Conservation (phyloP, 2,113 vertebrate species). For the Poeciliopsis turrubarensis region DNA sequence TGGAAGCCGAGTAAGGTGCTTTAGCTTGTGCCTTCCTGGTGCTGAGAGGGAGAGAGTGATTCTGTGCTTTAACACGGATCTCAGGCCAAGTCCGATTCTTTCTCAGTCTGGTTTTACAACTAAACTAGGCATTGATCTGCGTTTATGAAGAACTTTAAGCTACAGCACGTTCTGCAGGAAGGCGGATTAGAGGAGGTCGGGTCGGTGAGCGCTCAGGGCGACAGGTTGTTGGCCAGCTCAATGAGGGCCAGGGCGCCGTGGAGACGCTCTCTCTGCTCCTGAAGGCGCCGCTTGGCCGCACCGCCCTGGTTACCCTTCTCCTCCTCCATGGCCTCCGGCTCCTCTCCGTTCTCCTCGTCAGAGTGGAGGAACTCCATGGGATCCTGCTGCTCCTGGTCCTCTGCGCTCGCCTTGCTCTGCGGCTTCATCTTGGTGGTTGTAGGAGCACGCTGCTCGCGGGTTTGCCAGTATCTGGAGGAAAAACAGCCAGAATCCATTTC, state of each 20-base stretch:
- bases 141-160: slow-evolving; percentile 42
- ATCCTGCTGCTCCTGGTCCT: slow-evolving; percentile 96
- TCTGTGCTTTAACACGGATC: slow-evolving; percentile 52
- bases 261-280: slow-evolving; percentile 95
- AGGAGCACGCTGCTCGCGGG: slow-evolving; percentile 88
- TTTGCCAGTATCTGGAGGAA: slow-evolving; percentile 90
- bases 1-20: slow-evolving; percentile 97
- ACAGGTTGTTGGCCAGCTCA: slow-evolving; percentile 95
- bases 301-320: slow-evolving; percentile 74
- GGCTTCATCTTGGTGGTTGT: slow-evolving; percentile 84
- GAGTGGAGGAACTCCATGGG: slow-evolving; percentile 92
- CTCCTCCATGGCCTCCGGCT: slow-evolving; percentile 78
- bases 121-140: slow-evolving; percentile 62
- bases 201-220: slow-evolving; percentile 73
- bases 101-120: slow-evolving; percentile 49
- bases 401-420: slow-evolving; percentile 77
- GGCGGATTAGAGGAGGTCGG: slow-evolving; percentile 64
- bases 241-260: slow-evolving; percentile 95
- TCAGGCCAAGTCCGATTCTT: slow-evolving; percentile 43
- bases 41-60: slow-evolving; percentile 34
- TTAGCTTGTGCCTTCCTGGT: slow-evolving; percentile 87
- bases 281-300: slow-evolving; percentile 85
- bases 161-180: slow-evolving; percentile 66
- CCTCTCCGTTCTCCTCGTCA: slow-evolving; percentile 90
- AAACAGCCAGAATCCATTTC: not conserved